Percentiles rank a stretch among this genome's conserved stretches.
phyloP scores from a whole-genome alignment of 1,140 invertebrate genomes.

The Portunus trituberculatus region DNA sequence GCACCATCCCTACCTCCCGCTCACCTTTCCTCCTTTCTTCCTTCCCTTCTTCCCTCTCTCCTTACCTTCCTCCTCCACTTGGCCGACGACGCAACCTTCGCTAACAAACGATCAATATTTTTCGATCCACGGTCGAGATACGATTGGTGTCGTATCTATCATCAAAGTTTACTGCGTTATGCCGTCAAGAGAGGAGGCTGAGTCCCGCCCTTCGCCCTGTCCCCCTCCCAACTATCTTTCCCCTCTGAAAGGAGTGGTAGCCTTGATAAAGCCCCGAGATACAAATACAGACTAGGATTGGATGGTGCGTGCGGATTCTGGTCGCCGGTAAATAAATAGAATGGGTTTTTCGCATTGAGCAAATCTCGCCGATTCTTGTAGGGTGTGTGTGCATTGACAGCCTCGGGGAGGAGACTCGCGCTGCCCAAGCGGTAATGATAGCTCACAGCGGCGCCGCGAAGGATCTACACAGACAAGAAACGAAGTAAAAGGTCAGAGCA shows the following conservation, averaged over 20 bases:
- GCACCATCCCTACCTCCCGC: no score
- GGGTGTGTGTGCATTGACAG: no score
- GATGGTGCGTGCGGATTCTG: no score
- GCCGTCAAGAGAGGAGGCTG: not conserved
- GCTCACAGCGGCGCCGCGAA: not conserved
- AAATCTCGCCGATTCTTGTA: no score
- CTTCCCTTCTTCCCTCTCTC: no score
- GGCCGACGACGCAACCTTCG: not conserved
- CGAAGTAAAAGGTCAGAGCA: not conserved
- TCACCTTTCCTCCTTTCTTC: no score
- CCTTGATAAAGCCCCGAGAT: no score
- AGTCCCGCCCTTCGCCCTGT: not conserved
- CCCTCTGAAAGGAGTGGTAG: not conserved
- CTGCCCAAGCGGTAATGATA: constrained; percentile 33
- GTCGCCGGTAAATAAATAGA: no score
- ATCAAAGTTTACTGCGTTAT: constrained; percentile 4
- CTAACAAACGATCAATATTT: constrained; percentile 54
- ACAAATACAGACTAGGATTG: no score
- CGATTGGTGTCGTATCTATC: not conserved
- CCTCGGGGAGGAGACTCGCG: no score
- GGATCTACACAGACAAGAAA: constrained; percentile 28
- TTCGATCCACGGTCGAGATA: constrained; percentile 15
- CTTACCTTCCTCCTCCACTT: no score
- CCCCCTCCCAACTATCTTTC: not conserved
- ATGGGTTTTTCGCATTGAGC: no score